Evolutionary conservation across 64 coral and sea anemone genomes (phyloP), one percentile per base, ranked within the genome.

Genomic region (Stichodactyla mertensii): DNA sequence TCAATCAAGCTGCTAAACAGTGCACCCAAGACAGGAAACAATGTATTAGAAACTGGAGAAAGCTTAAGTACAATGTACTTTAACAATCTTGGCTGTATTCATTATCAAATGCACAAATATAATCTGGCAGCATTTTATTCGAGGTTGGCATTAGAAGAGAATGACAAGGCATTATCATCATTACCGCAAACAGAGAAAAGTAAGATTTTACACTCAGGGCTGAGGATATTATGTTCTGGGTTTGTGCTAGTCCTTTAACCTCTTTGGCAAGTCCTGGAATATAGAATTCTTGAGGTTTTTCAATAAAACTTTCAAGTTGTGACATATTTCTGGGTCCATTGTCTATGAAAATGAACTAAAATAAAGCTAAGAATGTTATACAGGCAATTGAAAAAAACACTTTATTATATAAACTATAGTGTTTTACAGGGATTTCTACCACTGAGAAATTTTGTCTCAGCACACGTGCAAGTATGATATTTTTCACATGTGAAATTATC

Each of bases 51-150:
- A 16, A 89, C 88, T 52, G 97, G 97, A 15, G 90, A 99, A 86
- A 89, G 89, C 16, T 28, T 95, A 0, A 90, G 82, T 83, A 94
- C 97, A 11, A 99, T 99, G 97, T 99, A 99, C 87, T 99, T 90
- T 83, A 99, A 99, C 69, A 90, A 99, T 81, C 88, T 99, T 14
- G 97, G 97, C 24, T 99, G 97, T 70, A 92, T 99, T 90, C 97
- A 99, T 85, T 99, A 88, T 74, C 97, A 99, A 78, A 92, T 99
- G 86, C 93, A 95, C 84, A 99, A 99, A 36, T 99, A 99, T 77
- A 99, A 95, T 77, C 79, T 99, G 24, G 97, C 92, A 6, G 93
- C 97, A 53, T 95, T 99, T 85, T 99, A 99, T 64, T 99, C 92
- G 71, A 90, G 97, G 86, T 80, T 64, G 86, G 93, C 97, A 18